These are phyloP conservation scores for Gambusia affinis DNA, from an alignment of 2,113 vertebrate species.

Conservation along the genomic window DNA sequence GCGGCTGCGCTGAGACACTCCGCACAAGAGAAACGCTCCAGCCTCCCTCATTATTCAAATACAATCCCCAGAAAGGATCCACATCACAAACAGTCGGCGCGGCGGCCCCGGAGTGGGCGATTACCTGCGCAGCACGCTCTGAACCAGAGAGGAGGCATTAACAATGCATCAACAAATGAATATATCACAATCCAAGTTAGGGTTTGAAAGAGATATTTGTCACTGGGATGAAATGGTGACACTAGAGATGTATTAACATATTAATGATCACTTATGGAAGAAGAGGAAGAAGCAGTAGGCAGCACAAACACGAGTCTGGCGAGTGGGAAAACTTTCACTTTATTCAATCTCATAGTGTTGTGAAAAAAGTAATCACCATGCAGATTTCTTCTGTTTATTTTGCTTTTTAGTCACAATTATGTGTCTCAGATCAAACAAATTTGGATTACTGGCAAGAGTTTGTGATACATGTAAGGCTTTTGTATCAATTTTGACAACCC, in stretches of 20 bases:
- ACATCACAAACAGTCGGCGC: slow-evolving; percentile 54
- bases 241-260: slow-evolving; percentile 44
- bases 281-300: slow-evolving; percentile 2
- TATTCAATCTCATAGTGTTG: slow-evolving; percentile 34
- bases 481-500: no score
- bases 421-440: neutral
- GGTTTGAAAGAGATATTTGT: slow-evolving; percentile 60
- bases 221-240: slow-evolving; percentile 57
- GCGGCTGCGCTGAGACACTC: slow-evolving; percentile 60
- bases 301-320: slow-evolving; percentile 10
- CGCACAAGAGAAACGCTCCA: slow-evolving; percentile 66
- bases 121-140: slow-evolving; percentile 53
- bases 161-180: slow-evolving; percentile 64
- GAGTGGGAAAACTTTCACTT: slow-evolving; percentile 37
- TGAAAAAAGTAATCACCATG: neutral
- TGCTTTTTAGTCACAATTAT: neutral
- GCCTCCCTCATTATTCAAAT: slow-evolving; percentile 79
- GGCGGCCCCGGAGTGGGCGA: slow-evolving; percentile 56
- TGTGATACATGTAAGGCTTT: neutral
- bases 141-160: slow-evolving; percentile 58
- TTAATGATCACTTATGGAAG: slow-evolving; percentile 34
- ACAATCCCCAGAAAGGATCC: slow-evolving; percentile 64
- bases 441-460: neutral
- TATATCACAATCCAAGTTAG: slow-evolving; percentile 45
- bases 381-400: neutral